Evolutionary conservation across 2,888 invertebrate genomes (phyloP), one percentile per base, ranked within the genome.

Genomic region (Drosophila fungiperda): DNA sequence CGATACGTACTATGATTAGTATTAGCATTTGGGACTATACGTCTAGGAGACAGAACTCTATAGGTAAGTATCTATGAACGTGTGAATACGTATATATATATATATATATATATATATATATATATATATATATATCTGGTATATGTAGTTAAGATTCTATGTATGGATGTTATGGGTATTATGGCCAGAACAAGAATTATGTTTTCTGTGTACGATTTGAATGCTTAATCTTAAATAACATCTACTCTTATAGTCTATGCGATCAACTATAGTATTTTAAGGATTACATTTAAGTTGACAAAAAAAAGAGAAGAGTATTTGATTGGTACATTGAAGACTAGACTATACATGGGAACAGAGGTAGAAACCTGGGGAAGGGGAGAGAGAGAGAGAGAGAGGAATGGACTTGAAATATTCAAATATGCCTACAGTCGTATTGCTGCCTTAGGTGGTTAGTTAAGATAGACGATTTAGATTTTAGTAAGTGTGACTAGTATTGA

Each of bases 401-500:
- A n/a, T 59, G 40, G n/a, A 11, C 26, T 54, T 54, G 11, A 36
- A 36, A n/a, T 38, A n/a, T 55, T n/a, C 35, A 36, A 36, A 36
- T 36, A 55, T 55, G 40, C 55, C 55, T 55, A 35, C 17, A 50
- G 33, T 58, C 62, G 48, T 62, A 58, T 72, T 65, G 59, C 76
- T 67, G 58, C 58, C 50, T 78, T 81, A 79, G 87, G 83, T 87
- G 85, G 86, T 87, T 75, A 81, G 55, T 72, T 65, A 62, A 70
- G 52, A 62, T 71, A 70, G 54, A 64, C 50, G 64, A 59, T 38
- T 55, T 54, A 55, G 42, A 54, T 33, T 33, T 68, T 62, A 64
- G 65, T 59, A 68, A 71, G 79, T 77, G 88, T 87, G 87, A 87
- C 87, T 87, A 87, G 87, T 85, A 87, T 89, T 89, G 77, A 76